Evolutionary conservation across 2,888 invertebrate species (phyloP).

Genomic region (Rhagophthalmus giganteus): DNA sequence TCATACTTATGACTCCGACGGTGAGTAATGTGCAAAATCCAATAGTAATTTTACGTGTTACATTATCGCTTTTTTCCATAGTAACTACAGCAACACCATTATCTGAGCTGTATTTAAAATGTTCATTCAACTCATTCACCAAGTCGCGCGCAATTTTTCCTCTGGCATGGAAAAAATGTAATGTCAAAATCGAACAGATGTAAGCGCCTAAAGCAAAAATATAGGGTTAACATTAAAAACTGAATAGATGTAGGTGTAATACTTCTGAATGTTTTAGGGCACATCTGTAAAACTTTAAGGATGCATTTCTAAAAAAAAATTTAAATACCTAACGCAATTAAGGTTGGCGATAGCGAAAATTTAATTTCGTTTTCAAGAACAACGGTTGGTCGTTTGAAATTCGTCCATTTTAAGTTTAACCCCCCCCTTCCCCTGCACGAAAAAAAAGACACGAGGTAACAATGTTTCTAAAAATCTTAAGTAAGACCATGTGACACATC

Average conservation of each 20-base stretch:
- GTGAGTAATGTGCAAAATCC: slow-evolving; percentile 1
- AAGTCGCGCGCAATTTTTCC: slow-evolving; percentile 1
- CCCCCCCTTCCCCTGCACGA: too few species aligned
- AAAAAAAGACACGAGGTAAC: too few species aligned
- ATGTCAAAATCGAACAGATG: slow-evolving; percentile 7
- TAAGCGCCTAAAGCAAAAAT: slow-evolving; percentile 10
- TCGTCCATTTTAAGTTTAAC: too few species aligned
- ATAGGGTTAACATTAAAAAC: not conserved
- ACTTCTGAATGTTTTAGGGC: too few species aligned
- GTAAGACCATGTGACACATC: too few species aligned
- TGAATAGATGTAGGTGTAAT: too few species aligned
- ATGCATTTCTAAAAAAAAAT: not conserved
- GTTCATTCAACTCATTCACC: slow-evolving; percentile 1
- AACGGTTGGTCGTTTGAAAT: too few species aligned
- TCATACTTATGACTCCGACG: slow-evolving; percentile 2
- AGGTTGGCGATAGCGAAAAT: too few species aligned
- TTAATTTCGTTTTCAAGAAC: too few species aligned
- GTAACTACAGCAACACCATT: not conserved
- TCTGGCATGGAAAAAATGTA: slow-evolving; percentile 10
- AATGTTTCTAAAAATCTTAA: too few species aligned
- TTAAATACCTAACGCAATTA: too few species aligned
- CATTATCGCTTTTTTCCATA: slow-evolving; percentile 3
- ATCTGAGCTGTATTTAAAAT: slow-evolving; percentile 8
- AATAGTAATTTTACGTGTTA: slow-evolving; percentile 1
- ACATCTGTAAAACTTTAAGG: slow-evolving; percentile 1